A percentile compares a stretch with the other conserved stretches of the same genome.
phyloP scores from a whole-genome alignment of 2,113 vertebrate genomes.

The Cnemophilus loriae region DNA sequence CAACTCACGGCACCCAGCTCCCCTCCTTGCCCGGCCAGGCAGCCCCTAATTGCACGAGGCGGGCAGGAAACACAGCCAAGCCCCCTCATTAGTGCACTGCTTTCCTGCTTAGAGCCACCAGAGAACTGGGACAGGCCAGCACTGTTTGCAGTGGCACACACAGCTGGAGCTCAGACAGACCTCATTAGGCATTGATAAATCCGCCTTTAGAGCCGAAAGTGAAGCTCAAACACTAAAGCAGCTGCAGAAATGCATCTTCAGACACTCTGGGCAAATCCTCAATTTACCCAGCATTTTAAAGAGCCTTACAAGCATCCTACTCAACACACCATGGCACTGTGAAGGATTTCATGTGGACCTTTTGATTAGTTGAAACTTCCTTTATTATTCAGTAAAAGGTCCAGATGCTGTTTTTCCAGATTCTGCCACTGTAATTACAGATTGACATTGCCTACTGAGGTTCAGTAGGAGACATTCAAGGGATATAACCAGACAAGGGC shows the following conservation, averaged over 20 bases:
- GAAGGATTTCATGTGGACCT: neutral
- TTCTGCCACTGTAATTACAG: neutral
- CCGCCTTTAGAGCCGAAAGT: neutral
- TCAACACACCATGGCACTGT: neutral
- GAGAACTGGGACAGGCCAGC: neutral
- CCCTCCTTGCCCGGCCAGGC: accelerated
- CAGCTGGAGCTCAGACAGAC: slow-evolving; percentile 9
- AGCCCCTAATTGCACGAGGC: neutral
- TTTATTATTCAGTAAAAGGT: neutral
- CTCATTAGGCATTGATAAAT: slow-evolving; percentile 2
- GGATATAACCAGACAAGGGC: neutral
- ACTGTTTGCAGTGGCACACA: neutral
- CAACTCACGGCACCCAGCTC: neutral
- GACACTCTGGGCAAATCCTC: neutral
- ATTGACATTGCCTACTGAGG: neutral
- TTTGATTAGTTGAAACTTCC: neutral
- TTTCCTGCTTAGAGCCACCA: neutral
- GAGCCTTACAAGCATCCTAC: neutral
- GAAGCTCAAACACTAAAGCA: neutral
- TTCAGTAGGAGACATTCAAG: neutral
- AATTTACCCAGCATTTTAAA: neutral
- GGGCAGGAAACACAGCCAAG: neutral
- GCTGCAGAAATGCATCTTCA: neutral
- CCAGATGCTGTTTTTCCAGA: neutral
- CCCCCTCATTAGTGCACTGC: neutral